phyloP scores from a whole-genome alignment of 35 echinoderm and acorn worm species.

The Heliocidaris tuberculata region DNA sequence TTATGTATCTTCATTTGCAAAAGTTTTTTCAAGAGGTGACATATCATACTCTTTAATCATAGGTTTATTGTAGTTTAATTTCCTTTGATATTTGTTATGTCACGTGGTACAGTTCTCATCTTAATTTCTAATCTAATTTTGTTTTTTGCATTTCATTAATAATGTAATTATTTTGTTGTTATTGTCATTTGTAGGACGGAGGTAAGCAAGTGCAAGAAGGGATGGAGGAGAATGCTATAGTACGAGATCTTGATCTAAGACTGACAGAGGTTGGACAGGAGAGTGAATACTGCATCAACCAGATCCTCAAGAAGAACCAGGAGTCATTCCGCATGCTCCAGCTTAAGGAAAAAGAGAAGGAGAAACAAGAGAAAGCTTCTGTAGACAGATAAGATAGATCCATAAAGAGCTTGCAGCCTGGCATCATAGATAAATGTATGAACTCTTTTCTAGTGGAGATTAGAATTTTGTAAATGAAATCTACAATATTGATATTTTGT shows the following conservation, averaged over 20 bases:
- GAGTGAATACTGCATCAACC: slow-evolving; percentile 98
- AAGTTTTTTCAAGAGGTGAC: too few species aligned
- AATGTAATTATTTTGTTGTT: neutral
- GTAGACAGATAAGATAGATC: neutral
- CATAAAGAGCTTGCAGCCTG: neutral
- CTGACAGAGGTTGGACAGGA: slow-evolving; percentile 97
- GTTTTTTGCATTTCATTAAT: neutral
- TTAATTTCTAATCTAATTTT: neutral
- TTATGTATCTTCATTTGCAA: too few species aligned
- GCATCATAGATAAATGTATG: neutral
- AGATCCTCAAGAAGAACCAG: slow-evolving; percentile 97
- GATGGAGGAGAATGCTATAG: slow-evolving; percentile 91
- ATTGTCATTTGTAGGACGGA: slow-evolving; percentile 62
- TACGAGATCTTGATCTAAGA: slow-evolving; percentile 80
- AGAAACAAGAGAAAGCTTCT: slow-evolving; percentile 58
- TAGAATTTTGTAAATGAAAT: neutral
- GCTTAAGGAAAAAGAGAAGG: slow-evolving; percentile 67
- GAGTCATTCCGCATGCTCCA: slow-evolving; percentile 64
- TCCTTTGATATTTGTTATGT: too few species aligned
- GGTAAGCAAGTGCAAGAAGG: slow-evolving; percentile 97
- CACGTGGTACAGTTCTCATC: too few species aligned
- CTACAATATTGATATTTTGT: too few species aligned
- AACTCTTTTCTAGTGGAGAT: neutral
- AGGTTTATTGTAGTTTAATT: too few species aligned
- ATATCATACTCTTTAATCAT: too few species aligned